These are phyloP conservation scores for Harlomillsia oculata DNA, from an alignment of 1,140 invertebrate genomes.

Conservation along the genomic window DNA sequence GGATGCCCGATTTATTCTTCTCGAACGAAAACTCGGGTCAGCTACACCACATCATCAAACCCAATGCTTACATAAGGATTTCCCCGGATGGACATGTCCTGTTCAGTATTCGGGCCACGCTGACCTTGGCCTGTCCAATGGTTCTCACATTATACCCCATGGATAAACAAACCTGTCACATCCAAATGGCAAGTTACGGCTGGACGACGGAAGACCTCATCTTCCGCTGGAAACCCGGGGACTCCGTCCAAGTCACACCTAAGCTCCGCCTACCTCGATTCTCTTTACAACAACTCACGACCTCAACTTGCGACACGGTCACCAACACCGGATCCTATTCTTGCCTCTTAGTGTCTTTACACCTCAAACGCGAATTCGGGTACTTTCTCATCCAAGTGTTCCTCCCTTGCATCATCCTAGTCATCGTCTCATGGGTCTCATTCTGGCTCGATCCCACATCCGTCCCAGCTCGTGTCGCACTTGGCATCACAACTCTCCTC, in stretches of 20 bases:
- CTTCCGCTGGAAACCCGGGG: conserved; percentile 85
- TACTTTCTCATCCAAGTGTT: conserved; percentile 50
- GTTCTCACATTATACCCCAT: conserved; percentile 1
- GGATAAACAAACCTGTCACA: conserved; percentile 4
- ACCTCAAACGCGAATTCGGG: conserved; percentile 47
- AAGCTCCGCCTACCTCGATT: conserved; percentile 87
- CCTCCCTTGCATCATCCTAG: conserved; percentile 47
- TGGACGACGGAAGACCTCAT: conserved; percentile 90
- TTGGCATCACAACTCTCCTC: conserved; percentile 49
- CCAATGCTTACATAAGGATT: conserved; percentile 91
- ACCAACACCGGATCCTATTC: conserved; percentile 79
- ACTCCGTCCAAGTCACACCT: conserved; percentile 87
- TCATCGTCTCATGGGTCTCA: conserved; percentile 50
- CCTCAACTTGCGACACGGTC: conserved; percentile 88
- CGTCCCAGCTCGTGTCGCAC: conserved; percentile 44
- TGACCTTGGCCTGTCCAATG: conserved; percentile 5
- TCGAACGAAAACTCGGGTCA: conserved; percentile 93
- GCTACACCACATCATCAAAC: conserved; percentile 94
- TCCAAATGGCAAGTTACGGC: conserved; percentile 48
- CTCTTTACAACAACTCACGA: conserved; percentile 81
- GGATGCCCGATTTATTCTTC: conserved; percentile 84
- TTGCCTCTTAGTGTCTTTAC: conserved; percentile 45
- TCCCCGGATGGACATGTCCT: conserved; percentile 86
- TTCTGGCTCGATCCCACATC: conserved; percentile 46
- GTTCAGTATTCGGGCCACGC: conserved; percentile 59